A percentile compares a stretch with the other conserved stretches of the same genome.
Evolutionary conservation across 2,888 invertebrate genomes (phyloP).

Genomic region (Ganaspis brasiliensis): DNA sequence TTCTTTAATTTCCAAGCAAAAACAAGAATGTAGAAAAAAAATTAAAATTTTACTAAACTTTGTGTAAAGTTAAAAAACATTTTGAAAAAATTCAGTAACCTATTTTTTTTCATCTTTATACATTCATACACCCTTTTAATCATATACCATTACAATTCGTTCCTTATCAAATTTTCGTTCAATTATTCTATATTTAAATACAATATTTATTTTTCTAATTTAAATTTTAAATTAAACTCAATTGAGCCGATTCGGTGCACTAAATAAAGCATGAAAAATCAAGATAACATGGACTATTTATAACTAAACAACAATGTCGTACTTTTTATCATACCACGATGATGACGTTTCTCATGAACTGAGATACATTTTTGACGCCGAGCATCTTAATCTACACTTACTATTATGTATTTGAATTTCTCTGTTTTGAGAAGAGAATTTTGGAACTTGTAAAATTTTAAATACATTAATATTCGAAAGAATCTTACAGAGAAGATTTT

Average conservation of each 20-base stretch:
- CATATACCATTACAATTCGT: background rate
- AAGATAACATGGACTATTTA: conserved; percentile 10
- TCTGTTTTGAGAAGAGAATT: too few relatives aligned
- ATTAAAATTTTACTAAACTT: background rate
- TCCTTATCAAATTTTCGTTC: too few relatives aligned
- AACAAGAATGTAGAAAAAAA: too few relatives aligned
- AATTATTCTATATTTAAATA: too few relatives aligned
- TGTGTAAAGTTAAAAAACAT: background rate
- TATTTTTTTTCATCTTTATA: background rate
- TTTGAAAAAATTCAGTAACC: background rate
- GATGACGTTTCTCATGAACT: conserved; percentile 66
- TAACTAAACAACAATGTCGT: conserved; percentile 30
- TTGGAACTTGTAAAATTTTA: too few relatives aligned
- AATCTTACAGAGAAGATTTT: background rate
- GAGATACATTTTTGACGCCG: conserved; percentile 70
- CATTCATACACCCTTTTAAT: too few relatives aligned
- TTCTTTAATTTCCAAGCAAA: background rate
- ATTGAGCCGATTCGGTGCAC: background rate
- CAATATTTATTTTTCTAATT: too few relatives aligned
- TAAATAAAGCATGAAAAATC: background rate
- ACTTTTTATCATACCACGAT: conserved; percentile 28
- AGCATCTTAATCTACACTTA: conserved; percentile 56
- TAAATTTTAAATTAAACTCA: too few relatives aligned
- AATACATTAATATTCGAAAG: background rate
- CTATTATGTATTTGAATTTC: too few relatives aligned